Evolutionary conservation across 2,797 vertebrate species (phyloP), one percentile per base, ranked within the genome.

Genomic region (Urocyon cinereoargenteus): DNA sequence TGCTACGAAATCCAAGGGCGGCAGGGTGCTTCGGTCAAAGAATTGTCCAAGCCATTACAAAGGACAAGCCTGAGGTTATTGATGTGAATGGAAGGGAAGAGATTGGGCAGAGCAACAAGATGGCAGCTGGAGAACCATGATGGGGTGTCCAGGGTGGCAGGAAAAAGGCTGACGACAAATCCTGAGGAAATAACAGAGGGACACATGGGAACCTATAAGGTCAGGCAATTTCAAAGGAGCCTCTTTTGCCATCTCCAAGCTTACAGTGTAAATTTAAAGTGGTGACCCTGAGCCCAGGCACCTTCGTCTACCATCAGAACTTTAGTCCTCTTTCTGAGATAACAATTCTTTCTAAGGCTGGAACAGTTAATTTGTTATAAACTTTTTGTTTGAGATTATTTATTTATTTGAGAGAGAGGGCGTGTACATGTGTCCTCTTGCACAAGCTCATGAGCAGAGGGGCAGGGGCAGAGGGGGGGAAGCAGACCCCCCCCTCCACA

Each of bases 1-100:
- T 34, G 87, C 62, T 91, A 31, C 82, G 81, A 94, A 98, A 94
- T 91, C 9, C 24, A 96, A 36, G 31, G 31, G 14, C 83, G 26
- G 14, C 86, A 55, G 31, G 24, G 4, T 70, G 34, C 28, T 90
- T 95, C 84, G 24, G 12, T 87, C 51, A 77, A 75, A 97, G 77
- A 90, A 92, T 72, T 90, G 24, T 64, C 57, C 24, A 72, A 45
- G 55, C 18, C 57, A 6, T 75, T 95, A 34, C 45, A 83, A 84
- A 94, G 88, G 36, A 36, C 72, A 93, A 90, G 55, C 21, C 24
- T 14, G 15, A 45, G 19, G 4, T 75, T 53, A 70, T 70, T 81
- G 92, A 86, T 77, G 13, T 81, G 82, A 73, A 90, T 34, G 14
- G 57, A 83, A 91, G 53, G 68, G 28, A 61, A 8, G 34, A 81